Percentiles rank a stretch among this genome's conserved stretches.
Conservation (phyloP, 2,797 vertebrate genomes). For the Neoniphon sammara region DNA sequence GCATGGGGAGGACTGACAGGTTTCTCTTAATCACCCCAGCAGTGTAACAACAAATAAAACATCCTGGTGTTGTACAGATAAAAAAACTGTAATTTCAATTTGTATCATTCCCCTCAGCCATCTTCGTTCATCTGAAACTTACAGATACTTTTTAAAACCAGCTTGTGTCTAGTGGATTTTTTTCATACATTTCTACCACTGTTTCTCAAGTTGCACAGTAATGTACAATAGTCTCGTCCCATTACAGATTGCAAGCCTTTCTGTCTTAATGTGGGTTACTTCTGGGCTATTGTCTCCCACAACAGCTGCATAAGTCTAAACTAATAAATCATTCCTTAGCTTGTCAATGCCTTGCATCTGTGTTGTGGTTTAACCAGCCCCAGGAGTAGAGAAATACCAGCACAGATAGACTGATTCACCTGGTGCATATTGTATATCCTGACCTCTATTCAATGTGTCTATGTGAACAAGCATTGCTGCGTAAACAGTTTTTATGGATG, state of each 20-base stretch:
- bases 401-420: slow-evolving; percentile 6
- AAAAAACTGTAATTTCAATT: neutral
- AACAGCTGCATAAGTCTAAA: slow-evolving; percentile 63
- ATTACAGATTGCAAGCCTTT: slow-evolving; percentile 39
- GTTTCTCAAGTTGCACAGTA: too few relatives aligned
- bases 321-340: slow-evolving; percentile 53
- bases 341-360: slow-evolving; percentile 25
- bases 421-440: neutral
- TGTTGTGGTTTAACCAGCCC: slow-evolving; percentile 12
- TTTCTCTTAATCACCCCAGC: neutral
- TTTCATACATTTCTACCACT: neutral
- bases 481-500: neutral
- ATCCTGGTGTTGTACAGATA: neutral
- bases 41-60: neutral
- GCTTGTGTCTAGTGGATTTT: neutral
- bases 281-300: slow-evolving; percentile 49
- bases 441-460: neutral
- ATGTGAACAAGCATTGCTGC: neutral
- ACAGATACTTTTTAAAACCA: slow-evolving; percentile 8
- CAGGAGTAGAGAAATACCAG: slow-evolving; percentile 18
- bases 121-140: neutral
- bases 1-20: neutral
- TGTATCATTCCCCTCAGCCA: neutral
- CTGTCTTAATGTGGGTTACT: slow-evolving; percentile 29
- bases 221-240: neutral